Conservation (phyloP, 2,888 invertebrate species). For the Rhimphoctona megacephalus region DNA sequence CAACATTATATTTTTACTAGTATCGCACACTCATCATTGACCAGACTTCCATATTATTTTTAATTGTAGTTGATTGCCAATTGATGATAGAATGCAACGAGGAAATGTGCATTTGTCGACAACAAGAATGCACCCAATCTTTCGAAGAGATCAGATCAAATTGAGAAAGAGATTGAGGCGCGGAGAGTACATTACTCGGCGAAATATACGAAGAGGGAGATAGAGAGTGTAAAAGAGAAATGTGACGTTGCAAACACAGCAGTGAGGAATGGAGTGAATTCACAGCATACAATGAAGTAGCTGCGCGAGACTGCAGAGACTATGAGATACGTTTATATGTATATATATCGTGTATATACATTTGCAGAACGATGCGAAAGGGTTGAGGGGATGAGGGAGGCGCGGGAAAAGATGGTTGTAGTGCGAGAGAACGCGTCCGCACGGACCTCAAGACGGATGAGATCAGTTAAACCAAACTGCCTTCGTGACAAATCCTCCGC, state of each 20-base stretch:
- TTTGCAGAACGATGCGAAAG: conserved; percentile 59
- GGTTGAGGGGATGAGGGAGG: conserved; percentile 59
- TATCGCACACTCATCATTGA: neutral
- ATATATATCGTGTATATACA: conserved; percentile 6
- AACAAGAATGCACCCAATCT: conserved; percentile 1
- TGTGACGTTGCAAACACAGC: conserved; percentile 34
- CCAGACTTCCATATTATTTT: neutral
- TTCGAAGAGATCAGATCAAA: conserved; percentile 11
- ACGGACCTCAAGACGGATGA: conserved; percentile 82
- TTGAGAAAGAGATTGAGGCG: conserved; percentile 11
- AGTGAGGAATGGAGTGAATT: conserved; percentile 52
- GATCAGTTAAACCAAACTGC: conserved; percentile 84
- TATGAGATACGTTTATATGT: neutral
- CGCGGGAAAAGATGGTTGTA: conserved; percentile 54
- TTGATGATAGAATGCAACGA: neutral
- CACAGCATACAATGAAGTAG: conserved; percentile 41
- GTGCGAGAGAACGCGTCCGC: conserved; percentile 70
- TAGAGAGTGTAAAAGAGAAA: neutral
- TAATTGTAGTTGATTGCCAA: neutral
- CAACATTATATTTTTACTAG: too few species aligned
- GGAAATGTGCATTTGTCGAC: neutral
- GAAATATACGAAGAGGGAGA: conserved; percentile 6
- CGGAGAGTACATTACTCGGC: conserved; percentile 4
- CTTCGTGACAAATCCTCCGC: conserved; percentile 84
- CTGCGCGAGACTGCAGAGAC: conserved; percentile 25